Conservation (phyloP, 1,140 invertebrate genomes). For the Zophobas atratus region DNA sequence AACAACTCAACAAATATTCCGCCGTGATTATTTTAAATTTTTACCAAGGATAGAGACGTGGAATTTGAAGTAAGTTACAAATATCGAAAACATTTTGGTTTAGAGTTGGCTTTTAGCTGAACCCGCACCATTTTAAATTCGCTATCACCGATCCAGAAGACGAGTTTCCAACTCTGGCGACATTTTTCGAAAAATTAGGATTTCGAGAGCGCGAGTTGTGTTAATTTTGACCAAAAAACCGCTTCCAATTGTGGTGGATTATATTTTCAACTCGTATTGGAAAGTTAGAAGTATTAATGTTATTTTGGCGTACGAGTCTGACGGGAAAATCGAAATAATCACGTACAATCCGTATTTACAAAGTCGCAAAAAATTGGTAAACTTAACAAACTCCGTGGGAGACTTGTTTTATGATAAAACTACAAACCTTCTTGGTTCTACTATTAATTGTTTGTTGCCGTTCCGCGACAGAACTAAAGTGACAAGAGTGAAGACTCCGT, state of each 20-base stretch:
- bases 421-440: conserved; percentile 10
- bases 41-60: neutral
- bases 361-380: conserved; percentile 14
- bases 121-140: conserved; percentile 41
- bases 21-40: conserved; percentile 27
- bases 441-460: conserved; percentile 27
- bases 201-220: conserved; percentile 26
- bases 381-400: conserved; percentile 4
- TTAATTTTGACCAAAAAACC: conserved; percentile 24
- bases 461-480: conserved; percentile 31
- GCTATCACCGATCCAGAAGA: conserved; percentile 18
- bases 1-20: neutral
- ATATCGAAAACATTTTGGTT: neutral
- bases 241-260: neutral
- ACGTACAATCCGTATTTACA: conserved; percentile 35
- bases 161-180: conserved; percentile 16
- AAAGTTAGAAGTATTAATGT: conserved; percentile 36
- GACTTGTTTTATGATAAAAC: conserved; percentile 37
- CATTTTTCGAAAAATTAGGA: conserved; percentile 15
- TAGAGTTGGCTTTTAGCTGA: neutral
- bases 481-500: conserved; percentile 1
- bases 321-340: conserved; percentile 23
- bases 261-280: conserved; percentile 6
- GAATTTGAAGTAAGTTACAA: conserved; percentile 15
- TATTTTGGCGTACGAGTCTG: conserved; percentile 25